These are phyloP conservation scores for Spilogale gracilis DNA, from an alignment of 2,113 vertebrate species.

Conservation along the genomic window DNA sequence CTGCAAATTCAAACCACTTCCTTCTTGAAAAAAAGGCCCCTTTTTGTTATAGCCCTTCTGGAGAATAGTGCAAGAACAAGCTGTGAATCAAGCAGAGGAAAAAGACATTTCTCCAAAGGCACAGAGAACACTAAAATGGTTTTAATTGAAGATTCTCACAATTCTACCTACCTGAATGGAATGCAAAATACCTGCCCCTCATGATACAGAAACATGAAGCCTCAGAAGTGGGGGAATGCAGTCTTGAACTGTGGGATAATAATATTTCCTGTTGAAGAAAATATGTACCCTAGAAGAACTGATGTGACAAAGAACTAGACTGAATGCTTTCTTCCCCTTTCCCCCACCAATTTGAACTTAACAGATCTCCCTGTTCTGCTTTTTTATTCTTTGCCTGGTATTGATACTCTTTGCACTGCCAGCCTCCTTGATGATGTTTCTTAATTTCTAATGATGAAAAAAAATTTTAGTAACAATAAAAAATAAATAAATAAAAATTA, in stretches of 20 bases:
- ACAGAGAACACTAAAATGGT: not conserved
- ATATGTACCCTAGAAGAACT: not conserved
- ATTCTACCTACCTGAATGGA: conserved; percentile 12
- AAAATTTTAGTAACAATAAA: too few relatives aligned
- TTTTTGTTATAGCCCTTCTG: not conserved
- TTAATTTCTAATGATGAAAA: not conserved
- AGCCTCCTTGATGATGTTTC: not conserved
- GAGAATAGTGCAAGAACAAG: not conserved
- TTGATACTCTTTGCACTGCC: not conserved
- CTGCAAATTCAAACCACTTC: not conserved
- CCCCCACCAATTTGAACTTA: not conserved
- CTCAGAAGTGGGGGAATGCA: not conserved
- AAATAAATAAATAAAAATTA: too few relatives aligned
- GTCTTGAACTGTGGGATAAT: not conserved
- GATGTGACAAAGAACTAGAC: not conserved
- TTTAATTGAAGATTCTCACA: not conserved
- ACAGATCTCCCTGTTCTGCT: not conserved
- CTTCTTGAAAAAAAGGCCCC: not conserved
- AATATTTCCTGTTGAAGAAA: not conserved
- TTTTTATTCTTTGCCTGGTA: not conserved
- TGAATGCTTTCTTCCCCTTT: not conserved
- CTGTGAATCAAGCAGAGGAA: not conserved
- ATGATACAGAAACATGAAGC: not conserved
- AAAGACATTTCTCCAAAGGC: not conserved
- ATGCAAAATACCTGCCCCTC: not conserved